Base-by-base conservation (phyloP, 1,140 invertebrate genomes). In the Ooceraea biroi region DNA sequence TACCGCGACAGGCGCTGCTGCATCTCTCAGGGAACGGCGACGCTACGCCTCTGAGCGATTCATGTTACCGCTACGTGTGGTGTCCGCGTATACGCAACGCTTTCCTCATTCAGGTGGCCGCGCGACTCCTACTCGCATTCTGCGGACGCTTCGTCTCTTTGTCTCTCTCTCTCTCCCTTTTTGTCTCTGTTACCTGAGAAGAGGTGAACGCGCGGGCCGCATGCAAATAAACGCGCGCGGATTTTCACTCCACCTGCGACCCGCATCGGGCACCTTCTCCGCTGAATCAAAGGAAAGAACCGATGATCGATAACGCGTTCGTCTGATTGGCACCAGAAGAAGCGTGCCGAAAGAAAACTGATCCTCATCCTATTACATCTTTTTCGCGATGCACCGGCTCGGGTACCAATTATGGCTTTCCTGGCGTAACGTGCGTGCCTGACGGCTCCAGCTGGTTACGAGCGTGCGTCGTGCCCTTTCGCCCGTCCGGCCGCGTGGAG, bases 281-380 rank as follows among this genome's bases (percentile, higher is more conserved):
- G 27, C 65, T 48, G 46, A 30, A 36, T 19, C 36, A 36, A 36
- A 36, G 36, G 12, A 66, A 61, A 27, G 46, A 25, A 60, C 41
- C 55, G 27, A 10, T 44, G 66, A 87, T 87, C 55, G 65, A 82
- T 72, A 41, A 77, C 46, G 48, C 44, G 41, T n/a, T n/a, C n/a
- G n/a, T n/a, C n/a, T n/a, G n/a, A n/a, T n/a, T n/a, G 57, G 36
- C 69, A 44, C 71, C 88, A 88, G 88, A 88, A 82, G 87, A 68
- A 41, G 69, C 48, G 60, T 58, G 72, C 11, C 25, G 57, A 11
- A 30, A 71, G 82, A 85, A 88, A 77, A 1, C 58, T 85, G 50
- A 14, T 22, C 57, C 14, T n/a, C 36, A 5, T 27, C 22, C 27
- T n/a, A n/a, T n/a, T n/a, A n/a, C n/a, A n/a, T n/a, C 52, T 73